Evolutionary conservation across 2,113 vertebrate genomes (phyloP), one percentile per base, ranked within the genome.

Genomic region (Salvelinus fontinalis): DNA sequence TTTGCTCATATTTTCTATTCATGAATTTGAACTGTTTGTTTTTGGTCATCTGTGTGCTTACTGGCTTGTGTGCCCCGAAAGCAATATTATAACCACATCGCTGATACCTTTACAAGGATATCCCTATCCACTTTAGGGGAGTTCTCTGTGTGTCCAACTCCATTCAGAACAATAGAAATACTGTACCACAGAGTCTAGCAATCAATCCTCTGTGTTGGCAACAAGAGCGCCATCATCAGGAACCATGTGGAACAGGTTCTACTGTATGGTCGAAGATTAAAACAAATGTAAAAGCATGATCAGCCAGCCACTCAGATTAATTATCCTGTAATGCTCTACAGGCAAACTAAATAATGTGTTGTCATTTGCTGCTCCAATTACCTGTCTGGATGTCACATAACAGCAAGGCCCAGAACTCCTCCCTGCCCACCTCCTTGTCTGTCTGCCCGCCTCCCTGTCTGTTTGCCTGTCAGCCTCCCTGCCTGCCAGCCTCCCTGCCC

Each of bases 341-440:
- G 51, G 44, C 75, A 70, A 70, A 81, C 75, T 73, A 75, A 83
- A 80, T 72, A 82, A 74, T 49, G 62, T 48, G 65, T 34, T 66
- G 74, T 75, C 71, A 57, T 75, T 26, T 79, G 71, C 71, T 62
- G 59, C 39, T 51, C 49, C 67, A 77, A 70, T 74, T 31, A 71
- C 62, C 72, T 66, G 67, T 67, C 74, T 73, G 71, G 64, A 22
- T 78, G 49, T 83, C 66, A 69, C 75, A 78, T 73, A 77, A 64
- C 67, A 74, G 54, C 29, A 27, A 34, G 75, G 67, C 67, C 71
- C 79, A n/a, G 22, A 49, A 27, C 22, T 29, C 69, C 79, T 74
- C 65, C 72, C 75, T 51, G 74, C 60, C 49, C n/a, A n/a, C 18
- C 31, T 31, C 4, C 4, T 7, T 11, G 34, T 2, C 34, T 39